Base-by-base conservation (phyloP, 2,113 vertebrate species). In the Corythoichthys intestinalis region DNA sequence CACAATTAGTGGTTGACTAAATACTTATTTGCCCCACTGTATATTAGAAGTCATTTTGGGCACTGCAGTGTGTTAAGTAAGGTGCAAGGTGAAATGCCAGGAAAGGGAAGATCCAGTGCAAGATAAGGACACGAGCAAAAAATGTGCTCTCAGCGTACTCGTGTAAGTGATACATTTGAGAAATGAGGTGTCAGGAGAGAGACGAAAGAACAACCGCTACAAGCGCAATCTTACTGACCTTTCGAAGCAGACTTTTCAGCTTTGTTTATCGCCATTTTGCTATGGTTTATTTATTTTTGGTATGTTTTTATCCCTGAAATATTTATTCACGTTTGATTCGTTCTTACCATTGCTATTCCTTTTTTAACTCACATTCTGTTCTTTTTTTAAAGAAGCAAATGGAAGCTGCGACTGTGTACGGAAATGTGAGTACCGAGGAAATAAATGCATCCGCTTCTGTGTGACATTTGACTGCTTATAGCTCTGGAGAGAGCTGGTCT, bases 401-500 rank as follows among this genome's bases (percentile, higher is more conserved):
- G 34, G 71, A 75, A 76, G 66, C 70, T 56, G 66, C 56, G 76
- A 64, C 67, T 67, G 53, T 71, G 75, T 71, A 70, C 56, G 2
- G 57, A 44, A 69, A 72, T 76, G 77, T 79, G 82, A 83, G 76
- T 69, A 28, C 20, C 20, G 20, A 70, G 86, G 79, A 82, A 81
- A 81, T 76, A 75, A 70, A 85, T 83, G 72, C 79, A 64, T 71
- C 75, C 57, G 61, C 76, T 79, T 69, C 74, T 75, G 75, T 82
- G 83, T 87, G 85, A 88, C 85, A 87, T 87, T 90, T 87, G 70
- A 70, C 67, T 80, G 84, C 20, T 28, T 84, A 79, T 80, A 79
- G 83, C 78, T 81, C 86, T 80, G 77, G 52, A 83, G 65, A 44
- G 65, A 72, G 66, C 71, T 74, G 77, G 12, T 9, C 2, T 3